Base-by-base conservation (phyloP, 2,888 invertebrate species). In the Eristalinus sepulchralis region DNA sequence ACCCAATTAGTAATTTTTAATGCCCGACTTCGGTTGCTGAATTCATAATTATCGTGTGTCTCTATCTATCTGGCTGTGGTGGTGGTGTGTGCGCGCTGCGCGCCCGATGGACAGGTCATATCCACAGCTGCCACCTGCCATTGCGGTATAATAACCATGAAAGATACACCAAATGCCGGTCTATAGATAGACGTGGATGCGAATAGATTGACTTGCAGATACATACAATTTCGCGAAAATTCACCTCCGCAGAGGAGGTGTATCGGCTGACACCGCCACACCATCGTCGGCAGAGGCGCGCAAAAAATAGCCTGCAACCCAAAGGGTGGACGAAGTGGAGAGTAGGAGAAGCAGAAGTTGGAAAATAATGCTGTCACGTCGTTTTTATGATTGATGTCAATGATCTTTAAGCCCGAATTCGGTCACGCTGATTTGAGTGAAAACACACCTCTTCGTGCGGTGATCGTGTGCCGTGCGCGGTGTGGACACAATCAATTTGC, bases 1-100 rank as follows among this genome's bases (percentile, higher is more conserved):
- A 67, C 72, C 84, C 84, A 85, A 85, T 85, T 85, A 85, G 84
- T 85, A 36, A 68, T 57, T 72, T 81, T 85, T 81, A 84, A 71
- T 84, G 55, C 60, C 55, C 64, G 66, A 75, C 83, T 79, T 79
- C 60, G 75, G 84, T 81, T 85, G 72, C 62, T 71, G 78, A 83
- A 83, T 77, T 64, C 73, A 63, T 83, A 79, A 79, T 83, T 83
- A 83, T 36, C 55, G 36, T 66, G 57, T 71, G 67, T 17, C 2
- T 47, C n/a, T 47, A 6, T 1, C 47, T 2, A 5, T n/a, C n/a
- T n/a, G n/a, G n/a, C n/a, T n/a, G 27, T 27, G n/a, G n/a, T n/a
- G 6, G 3, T 13, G 39, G 17, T n/a, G 47, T 17, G 47, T 17
- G 47, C 17, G 39, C 10, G 55, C 27, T 59, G 33, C 64, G 47